phyloP scores from a whole-genome alignment of 2,113 vertebrate genomes.

The Platichthys stellatus region DNA sequence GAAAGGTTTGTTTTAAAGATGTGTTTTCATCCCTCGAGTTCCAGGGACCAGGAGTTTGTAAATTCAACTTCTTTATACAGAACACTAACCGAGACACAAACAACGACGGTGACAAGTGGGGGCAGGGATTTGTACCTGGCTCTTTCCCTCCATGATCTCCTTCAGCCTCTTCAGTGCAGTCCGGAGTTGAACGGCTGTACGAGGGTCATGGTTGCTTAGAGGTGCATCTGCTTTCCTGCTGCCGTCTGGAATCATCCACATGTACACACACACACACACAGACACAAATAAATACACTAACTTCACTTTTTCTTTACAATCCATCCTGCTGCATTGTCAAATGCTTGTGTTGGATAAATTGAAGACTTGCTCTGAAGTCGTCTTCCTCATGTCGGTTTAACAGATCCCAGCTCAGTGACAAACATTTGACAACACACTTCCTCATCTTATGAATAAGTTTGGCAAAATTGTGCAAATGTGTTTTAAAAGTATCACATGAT shows the following conservation, averaged over 20 bases:
- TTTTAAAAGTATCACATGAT: conserved; percentile 10
- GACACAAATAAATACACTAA: conserved; percentile 1
- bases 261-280: conserved; percentile 39
- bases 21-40: no score
- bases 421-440: conserved; percentile 45
- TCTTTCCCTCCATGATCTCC: conserved; percentile 99
- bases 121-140: conserved; percentile 85
- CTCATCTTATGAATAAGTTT: not conserved
- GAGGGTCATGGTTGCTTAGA: conserved; percentile 93
- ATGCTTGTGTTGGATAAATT: not conserved
- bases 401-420: not conserved
- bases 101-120: no score
- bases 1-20: no score
- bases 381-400: not conserved
- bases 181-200: conserved; percentile 95
- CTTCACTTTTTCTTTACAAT: not conserved
- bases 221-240: conserved; percentile 90
- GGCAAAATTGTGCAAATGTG: conserved; percentile 1
- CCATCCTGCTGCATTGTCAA: conserved; percentile 34
- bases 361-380: not conserved
- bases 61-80: no score
- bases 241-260: conserved; percentile 80
- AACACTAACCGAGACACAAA: no score
- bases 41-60: no score
- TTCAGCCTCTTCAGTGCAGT: conserved; percentile 96